Evolutionary conservation across 64 coral and sea anemone genomes (phyloP).

Genomic region (Orbicella faveolata): DNA sequence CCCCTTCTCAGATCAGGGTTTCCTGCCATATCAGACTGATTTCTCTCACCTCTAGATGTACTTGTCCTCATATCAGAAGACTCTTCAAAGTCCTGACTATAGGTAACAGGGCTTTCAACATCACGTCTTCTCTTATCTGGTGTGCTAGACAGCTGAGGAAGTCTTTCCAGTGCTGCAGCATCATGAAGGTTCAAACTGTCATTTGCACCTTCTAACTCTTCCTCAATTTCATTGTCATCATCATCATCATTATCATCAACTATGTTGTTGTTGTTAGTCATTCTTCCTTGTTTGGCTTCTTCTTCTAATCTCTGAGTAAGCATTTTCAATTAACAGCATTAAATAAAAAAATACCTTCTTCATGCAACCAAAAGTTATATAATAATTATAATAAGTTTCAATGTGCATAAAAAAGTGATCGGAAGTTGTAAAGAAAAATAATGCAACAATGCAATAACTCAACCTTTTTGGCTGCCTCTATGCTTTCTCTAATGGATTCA

Average conservation of each 20-base stretch:
- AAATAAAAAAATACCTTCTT: too few relatives aligned
- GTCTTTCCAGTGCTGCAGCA: slow-evolving; percentile 52
- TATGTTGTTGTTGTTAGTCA: not conserved
- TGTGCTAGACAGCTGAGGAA: slow-evolving; percentile 55
- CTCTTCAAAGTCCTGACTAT: not conserved
- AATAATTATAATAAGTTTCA: too few relatives aligned
- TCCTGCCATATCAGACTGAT: not conserved
- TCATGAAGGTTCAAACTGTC: slow-evolving; percentile 80
- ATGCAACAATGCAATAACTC: not conserved
- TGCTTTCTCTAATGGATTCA: slow-evolving; percentile 84
- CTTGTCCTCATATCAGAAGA: not conserved
- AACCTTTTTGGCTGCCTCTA: slow-evolving; percentile 88
- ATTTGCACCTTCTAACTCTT: slow-evolving; percentile 82
- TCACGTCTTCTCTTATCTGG: not conserved
- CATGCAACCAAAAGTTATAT: too few relatives aligned
- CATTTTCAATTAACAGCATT: not conserved
- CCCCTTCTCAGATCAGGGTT: not conserved
- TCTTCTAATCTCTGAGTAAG: slow-evolving; percentile 61
- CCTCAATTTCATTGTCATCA: slow-evolving; percentile 70
- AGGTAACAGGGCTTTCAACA: not conserved
- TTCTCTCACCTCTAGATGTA: not conserved
- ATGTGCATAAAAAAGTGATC: too few relatives aligned
- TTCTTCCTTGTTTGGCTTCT: slow-evolving; percentile 5
- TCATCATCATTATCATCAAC: slow-evolving; percentile 35
- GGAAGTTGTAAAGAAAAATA: too few relatives aligned